Evolutionary conservation across 2,113 vertebrate genomes (phyloP).

Genomic region (Poeciliopsis prolifica): DNA sequence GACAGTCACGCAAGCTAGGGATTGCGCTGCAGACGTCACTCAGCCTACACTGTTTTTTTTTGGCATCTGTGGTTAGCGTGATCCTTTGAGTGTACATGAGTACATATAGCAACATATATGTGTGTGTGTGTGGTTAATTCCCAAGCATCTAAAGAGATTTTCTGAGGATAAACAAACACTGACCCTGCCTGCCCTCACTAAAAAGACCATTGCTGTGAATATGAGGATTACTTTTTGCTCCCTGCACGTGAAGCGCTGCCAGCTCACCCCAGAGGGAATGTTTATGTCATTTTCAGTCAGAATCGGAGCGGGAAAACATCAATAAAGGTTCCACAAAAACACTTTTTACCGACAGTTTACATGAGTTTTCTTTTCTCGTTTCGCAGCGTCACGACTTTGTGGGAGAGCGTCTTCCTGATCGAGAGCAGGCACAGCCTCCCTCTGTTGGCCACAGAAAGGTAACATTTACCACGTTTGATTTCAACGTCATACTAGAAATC

Average conservation of each 20-base stretch:
- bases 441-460: not conserved
- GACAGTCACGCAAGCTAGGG: constrained; percentile 1
- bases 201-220: constrained; percentile 34
- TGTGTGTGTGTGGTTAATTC: constrained; percentile 41
- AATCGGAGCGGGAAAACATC: not conserved
- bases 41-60: constrained; percentile 22
- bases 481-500: not conserved
- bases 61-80: constrained; percentile 64
- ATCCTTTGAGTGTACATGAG: constrained; percentile 36
- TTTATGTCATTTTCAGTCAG: not conserved
- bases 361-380: not conserved
- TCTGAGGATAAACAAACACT: constrained; percentile 58
- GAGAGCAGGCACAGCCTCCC: not conserved
- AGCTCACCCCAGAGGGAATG: not conserved
- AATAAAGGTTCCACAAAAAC: not conserved
- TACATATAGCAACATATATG: not conserved
- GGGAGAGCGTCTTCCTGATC: not conserved
- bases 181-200: constrained; percentile 40
- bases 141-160: constrained; percentile 47
- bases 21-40: constrained; percentile 38
- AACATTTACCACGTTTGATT: not conserved
- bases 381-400: not conserved
- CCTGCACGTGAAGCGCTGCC: constrained; percentile 14
- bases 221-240: constrained; percentile 25
- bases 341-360: not conserved